phyloP scores from a whole-genome alignment of 35 echinoderm and acorn worm species.

The Stichopus chloronotus region DNA sequence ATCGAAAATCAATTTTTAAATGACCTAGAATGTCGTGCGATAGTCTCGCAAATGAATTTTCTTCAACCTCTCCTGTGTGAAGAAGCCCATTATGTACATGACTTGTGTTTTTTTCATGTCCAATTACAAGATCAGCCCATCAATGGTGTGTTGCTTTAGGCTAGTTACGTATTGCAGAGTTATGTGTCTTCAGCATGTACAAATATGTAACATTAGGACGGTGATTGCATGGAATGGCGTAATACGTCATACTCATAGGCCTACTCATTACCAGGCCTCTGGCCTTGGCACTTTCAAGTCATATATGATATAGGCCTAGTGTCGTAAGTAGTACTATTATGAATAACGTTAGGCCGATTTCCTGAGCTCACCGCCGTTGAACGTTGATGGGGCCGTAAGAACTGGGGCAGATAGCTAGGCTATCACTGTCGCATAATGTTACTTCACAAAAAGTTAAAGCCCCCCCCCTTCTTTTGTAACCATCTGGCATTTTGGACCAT shows the following conservation, averaged over 20 bases:
- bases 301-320: no score
- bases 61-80: background rate
- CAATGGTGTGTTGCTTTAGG: background rate
- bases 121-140: background rate
- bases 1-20: background rate
- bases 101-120: background rate
- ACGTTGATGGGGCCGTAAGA: background rate
- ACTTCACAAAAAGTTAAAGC: no score
- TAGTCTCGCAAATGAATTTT: background rate
- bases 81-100: background rate
- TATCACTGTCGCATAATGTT: no score
- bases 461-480: no score
- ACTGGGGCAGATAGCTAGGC: background rate
- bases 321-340: background rate
- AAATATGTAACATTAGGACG: conserved; percentile 14
- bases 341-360: background rate
- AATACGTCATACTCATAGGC: background rate
- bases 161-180: background rate
- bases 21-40: no score
- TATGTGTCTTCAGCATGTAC: background rate
- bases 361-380: background rate
- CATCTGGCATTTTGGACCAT: no score
- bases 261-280: background rate
- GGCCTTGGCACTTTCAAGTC: background rate
- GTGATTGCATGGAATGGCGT: background rate